Evolutionary conservation across 2,888 invertebrate species (phyloP).

Genomic region (Cephus nigrinus): DNA sequence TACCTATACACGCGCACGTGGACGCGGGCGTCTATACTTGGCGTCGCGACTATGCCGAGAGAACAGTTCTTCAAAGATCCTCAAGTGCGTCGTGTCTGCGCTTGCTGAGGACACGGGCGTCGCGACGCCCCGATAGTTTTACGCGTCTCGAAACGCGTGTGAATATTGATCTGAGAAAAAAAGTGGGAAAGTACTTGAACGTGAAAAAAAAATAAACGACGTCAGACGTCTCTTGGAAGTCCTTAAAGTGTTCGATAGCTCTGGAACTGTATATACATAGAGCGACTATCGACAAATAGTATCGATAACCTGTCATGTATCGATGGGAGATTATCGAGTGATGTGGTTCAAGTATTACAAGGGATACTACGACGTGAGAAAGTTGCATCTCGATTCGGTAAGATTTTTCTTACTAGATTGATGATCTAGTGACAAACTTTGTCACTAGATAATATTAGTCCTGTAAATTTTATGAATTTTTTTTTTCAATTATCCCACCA

Average conservation of each 20-base stretch:
- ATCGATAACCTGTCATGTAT: not conserved
- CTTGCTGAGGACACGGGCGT: not conserved
- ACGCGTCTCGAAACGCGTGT: not conserved
- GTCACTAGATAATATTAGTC: not conserved
- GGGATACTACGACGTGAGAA: conserved; percentile 60
- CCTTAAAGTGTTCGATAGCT: not conserved
- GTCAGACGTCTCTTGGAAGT: not conserved
- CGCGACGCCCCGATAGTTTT: not conserved
- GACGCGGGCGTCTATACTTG: conserved; percentile 53
- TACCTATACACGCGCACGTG: conserved; percentile 11
- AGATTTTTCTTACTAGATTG: conserved; percentile 18
- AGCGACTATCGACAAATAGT: not conserved
- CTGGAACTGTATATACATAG: not conserved
- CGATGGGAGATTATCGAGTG: conserved; percentile 35
- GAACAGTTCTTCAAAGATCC: conserved; percentile 59
- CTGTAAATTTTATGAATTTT: too few species aligned
- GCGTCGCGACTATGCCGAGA: conserved; percentile 48
- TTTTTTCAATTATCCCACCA: too few species aligned
- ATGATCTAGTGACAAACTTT: too few species aligned
- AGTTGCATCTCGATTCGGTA: conserved; percentile 55
- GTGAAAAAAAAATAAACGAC: not conserved
- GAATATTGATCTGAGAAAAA: not conserved
- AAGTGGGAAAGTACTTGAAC: not conserved
- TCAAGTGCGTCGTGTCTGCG: conserved; percentile 56
- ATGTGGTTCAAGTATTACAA: conserved; percentile 62